Conservation (phyloP, 2,888 invertebrate genomes). For the Acrocera orbiculus region DNA sequence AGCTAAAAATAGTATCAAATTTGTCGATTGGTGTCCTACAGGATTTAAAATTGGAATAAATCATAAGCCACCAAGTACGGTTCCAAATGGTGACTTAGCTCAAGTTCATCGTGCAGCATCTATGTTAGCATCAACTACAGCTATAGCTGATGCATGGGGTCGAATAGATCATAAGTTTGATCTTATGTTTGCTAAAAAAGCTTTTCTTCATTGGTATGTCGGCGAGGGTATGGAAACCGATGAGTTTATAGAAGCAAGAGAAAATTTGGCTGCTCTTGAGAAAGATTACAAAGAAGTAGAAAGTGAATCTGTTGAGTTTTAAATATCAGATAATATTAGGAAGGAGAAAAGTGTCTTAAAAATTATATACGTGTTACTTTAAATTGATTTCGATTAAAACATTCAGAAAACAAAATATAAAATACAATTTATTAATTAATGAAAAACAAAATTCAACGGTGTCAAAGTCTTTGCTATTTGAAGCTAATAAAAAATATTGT, state of each 20-base stretch:
- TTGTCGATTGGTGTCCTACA: conserved; percentile 84
- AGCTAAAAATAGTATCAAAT: conserved; percentile 56
- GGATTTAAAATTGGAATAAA: conserved; percentile 70
- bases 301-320: no score
- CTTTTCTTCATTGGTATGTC: conserved; percentile 86
- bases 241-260: conserved; percentile 29
- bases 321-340: no score
- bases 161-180: conserved; percentile 88
- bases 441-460: no score
- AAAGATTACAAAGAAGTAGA: conserved; percentile 28
- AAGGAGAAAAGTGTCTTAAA: no score
- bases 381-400: no score
- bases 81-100: conserved; percentile 54
- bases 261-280: conserved; percentile 24
- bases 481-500: no score
- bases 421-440: no score
- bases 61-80: conserved; percentile 58
- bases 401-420: no score
- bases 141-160: conserved; percentile 77
- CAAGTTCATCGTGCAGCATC: conserved; percentile 68
- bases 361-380: no score
- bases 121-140: conserved; percentile 75
- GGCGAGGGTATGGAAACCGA: conserved; percentile 31
- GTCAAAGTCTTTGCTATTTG: no score
- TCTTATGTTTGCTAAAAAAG: conserved; percentile 81